Percentiles rank a stretch among this genome's conserved stretches.
Evolutionary conservation across 1,140 invertebrate genomes (phyloP).

Genomic region (Platyura marginata): DNA sequence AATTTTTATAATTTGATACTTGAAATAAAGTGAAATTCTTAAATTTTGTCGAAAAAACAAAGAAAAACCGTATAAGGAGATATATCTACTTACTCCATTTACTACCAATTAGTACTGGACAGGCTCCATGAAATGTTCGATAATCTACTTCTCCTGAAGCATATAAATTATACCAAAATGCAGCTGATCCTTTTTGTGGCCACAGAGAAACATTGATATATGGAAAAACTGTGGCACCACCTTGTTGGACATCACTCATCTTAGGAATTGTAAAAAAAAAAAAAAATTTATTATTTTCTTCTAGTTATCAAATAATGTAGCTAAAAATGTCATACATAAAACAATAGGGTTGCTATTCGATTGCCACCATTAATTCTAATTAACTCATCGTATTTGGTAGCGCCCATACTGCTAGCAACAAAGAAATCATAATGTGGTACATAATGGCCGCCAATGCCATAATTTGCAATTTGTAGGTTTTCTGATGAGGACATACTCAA

Average conservation of each 20-base stretch:
- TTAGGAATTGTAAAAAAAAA: too few relatives aligned
- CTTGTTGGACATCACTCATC: constrained; percentile 92
- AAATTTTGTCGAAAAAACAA: too few relatives aligned
- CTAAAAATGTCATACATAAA: constrained; percentile 64
- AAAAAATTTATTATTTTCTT: too few relatives aligned
- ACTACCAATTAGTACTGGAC: constrained; percentile 85
- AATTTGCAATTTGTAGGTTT: constrained; percentile 92
- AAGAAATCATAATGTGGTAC: constrained; percentile 97
- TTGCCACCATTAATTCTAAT: constrained; percentile 55
- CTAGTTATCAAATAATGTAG: too few relatives aligned
- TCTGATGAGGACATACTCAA: constrained; percentile 76
- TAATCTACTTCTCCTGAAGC: constrained; percentile 85
- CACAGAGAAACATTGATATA: constrained; percentile 61
- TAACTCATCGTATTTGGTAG: too few relatives aligned
- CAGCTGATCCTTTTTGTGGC: constrained; percentile 79
- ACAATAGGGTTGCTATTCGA: constrained; percentile 84
- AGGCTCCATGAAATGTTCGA: constrained; percentile 85
- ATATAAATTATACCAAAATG: constrained; percentile 92
- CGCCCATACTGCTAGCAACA: too few relatives aligned
- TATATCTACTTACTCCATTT: too few relatives aligned
- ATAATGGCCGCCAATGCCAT: constrained; percentile 98
- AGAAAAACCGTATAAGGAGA: too few relatives aligned
- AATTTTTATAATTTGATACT: too few relatives aligned
- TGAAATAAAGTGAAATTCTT: too few relatives aligned
- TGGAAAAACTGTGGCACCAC: constrained; percentile 91